Percentiles rank a stretch among this genome's conserved stretches.
Conservation (phyloP, 2,888 invertebrate species). For the Steinernema scapterisci region DNA sequence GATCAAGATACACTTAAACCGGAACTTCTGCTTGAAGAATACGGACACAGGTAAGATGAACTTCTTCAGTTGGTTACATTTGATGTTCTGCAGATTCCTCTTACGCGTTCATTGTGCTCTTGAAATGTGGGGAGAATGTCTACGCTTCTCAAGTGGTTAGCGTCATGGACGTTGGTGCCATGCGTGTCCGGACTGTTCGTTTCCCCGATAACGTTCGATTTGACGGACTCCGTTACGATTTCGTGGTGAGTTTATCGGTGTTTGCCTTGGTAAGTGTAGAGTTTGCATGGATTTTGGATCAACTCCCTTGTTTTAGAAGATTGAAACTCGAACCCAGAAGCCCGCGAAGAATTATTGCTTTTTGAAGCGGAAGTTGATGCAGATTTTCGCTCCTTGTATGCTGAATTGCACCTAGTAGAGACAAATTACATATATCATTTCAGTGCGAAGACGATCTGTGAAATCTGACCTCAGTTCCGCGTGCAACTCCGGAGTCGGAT, state of each 20-base stretch:
- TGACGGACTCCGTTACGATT: not conserved
- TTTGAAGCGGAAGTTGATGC: not conserved
- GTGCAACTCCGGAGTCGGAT: no score
- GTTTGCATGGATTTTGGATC: not conserved
- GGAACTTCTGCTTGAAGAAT: conserved; percentile 22
- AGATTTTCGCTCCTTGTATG: not conserved
- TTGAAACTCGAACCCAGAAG: conserved; percentile 4
- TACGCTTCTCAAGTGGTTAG: conserved; percentile 27
- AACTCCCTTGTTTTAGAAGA: not conserved
- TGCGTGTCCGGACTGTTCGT: conserved; percentile 21
- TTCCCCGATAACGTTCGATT: conserved; percentile 13
- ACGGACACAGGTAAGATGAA: not conserved
- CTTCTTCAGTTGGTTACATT: not conserved
- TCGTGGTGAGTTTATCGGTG: not conserved
- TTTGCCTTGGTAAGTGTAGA: conserved; percentile 3
- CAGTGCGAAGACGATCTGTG: not conserved
- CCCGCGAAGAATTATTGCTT: not conserved
- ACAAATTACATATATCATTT: not conserved
- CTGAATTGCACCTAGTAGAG: not conserved
- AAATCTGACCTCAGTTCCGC: no score
- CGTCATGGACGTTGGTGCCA: conserved; percentile 12
- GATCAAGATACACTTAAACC: conserved; percentile 4
- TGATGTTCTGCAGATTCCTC: conserved; percentile 5
- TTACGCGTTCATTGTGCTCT: conserved; percentile 8
- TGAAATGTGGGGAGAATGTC: conserved; percentile 3